These are phyloP conservation scores for Babylonia areolata DNA, from an alignment of 1,140 invertebrate species.

Conservation along the genomic window DNA sequence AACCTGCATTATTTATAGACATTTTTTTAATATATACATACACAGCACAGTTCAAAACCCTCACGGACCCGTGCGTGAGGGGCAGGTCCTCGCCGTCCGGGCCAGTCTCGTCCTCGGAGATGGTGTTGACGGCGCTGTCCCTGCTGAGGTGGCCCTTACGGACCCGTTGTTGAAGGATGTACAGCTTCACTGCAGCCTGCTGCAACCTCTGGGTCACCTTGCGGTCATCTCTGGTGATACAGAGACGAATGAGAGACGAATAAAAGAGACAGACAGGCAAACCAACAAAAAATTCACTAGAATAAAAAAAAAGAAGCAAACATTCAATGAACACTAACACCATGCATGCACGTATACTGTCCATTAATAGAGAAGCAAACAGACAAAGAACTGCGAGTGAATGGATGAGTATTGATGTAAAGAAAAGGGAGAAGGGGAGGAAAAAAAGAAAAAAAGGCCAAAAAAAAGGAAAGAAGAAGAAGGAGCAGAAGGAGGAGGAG, in stretches of 20 bases:
- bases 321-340: too few species aligned
- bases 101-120: slow-evolving; percentile 41
- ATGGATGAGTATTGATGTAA: too few species aligned
- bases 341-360: too few species aligned
- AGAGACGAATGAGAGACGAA: background rate
- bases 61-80: background rate
- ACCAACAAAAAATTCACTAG: too few species aligned
- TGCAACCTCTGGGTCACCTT: slow-evolving; percentile 47
- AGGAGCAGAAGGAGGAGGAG: background rate
- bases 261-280: background rate
- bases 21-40: too few species aligned
- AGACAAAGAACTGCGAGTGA: too few species aligned
- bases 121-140: slow-evolving; percentile 50
- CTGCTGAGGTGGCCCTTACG: slow-evolving; percentile 26
- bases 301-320: too few species aligned
- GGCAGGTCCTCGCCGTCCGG: slow-evolving; percentile 4
- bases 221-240: slow-evolving; percentile 45
- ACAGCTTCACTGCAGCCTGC: slow-evolving; percentile 48
- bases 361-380: too few species aligned
- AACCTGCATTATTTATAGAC: too few species aligned
- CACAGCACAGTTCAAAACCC: background rate
- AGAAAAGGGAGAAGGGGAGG: background rate
- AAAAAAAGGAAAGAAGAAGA: background rate
- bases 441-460: background rate
- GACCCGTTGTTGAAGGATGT: slow-evolving; percentile 34